A percentile compares a stretch with the other conserved stretches of the same genome.
phyloP scores from a whole-genome alignment of 1,140 invertebrate genomes.

The Holcopasites calliopsidis region DNA sequence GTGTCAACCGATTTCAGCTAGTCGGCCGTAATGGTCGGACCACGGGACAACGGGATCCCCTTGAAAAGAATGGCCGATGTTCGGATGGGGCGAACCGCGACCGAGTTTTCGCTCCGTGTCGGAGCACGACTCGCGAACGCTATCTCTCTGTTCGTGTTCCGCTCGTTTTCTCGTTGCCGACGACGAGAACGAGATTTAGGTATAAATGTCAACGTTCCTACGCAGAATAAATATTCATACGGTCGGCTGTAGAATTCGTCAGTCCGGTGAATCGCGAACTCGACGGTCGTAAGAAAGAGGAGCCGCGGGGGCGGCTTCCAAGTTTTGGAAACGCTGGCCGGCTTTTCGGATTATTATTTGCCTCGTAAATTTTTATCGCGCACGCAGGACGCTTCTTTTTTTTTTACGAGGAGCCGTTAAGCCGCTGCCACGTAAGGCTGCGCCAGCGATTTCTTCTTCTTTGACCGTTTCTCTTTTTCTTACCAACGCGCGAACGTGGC shows the following conservation, averaged over 20 bases:
- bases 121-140: too few relatives aligned
- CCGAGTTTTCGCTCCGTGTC: not conserved
- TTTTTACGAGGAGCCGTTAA: conserved; percentile 60
- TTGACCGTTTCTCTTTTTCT: not conserved
- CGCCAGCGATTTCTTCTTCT: conserved; percentile 28
- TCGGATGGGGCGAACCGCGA: not conserved
- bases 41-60: not conserved
- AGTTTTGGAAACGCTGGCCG: conserved; percentile 27
- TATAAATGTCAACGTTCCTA: conserved; percentile 10
- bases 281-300: not conserved
- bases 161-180: not conserved
- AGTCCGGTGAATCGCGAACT: not conserved
- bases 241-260: not conserved
- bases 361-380: conserved; percentile 60
- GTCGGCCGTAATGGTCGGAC: too few relatives aligned
- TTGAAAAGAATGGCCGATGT: not conserved
- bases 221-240: conserved; percentile 20
- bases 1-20: too few relatives aligned
- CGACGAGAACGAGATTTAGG: not conserved
- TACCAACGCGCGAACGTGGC: not conserved
- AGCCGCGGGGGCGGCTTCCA: not conserved
- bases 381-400: conserved; percentile 50
- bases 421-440: conserved; percentile 57
- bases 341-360: conserved; percentile 46
- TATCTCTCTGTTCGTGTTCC: not conserved